Conservation (phyloP, 2,888 invertebrate genomes). For the Lamellibrachia columna region DNA sequence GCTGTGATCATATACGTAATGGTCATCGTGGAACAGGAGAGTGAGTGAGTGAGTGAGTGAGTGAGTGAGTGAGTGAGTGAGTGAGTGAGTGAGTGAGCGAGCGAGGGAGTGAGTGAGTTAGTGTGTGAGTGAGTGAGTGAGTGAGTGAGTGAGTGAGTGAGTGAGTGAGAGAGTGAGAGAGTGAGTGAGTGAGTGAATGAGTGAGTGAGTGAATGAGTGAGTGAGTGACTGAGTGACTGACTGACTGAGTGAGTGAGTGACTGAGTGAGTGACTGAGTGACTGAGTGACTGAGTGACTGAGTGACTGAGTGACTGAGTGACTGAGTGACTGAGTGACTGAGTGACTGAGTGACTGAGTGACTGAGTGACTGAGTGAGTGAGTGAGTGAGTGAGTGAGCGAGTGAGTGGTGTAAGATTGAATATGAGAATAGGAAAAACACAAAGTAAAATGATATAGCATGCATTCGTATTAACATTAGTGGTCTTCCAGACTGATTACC, state of each 20-base stretch:
- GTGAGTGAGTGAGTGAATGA: no score
- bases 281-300: not conserved
- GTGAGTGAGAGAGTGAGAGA: not conserved
- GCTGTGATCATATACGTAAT: no score
- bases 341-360: no score
- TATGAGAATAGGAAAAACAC: not conserved
- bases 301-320: no score
- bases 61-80: not conserved
- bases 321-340: no score
- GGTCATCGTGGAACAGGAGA: not conserved
- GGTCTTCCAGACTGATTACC: not conserved
- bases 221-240: no score
- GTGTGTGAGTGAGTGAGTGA: not conserved
- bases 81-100: not conserved
- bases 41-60: not conserved
- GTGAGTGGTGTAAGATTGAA: not conserved
- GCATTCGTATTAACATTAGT: not conserved
- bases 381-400: not conserved
- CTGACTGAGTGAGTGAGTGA: no score
- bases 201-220: no score
- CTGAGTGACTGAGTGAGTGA: not conserved
- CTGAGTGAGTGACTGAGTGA: not conserved
- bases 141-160: not conserved
- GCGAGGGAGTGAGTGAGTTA: not conserved
- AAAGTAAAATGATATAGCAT: not conserved